phyloP scores from a whole-genome alignment of 1,140 invertebrate species.

The Danaus plexippus region DNA sequence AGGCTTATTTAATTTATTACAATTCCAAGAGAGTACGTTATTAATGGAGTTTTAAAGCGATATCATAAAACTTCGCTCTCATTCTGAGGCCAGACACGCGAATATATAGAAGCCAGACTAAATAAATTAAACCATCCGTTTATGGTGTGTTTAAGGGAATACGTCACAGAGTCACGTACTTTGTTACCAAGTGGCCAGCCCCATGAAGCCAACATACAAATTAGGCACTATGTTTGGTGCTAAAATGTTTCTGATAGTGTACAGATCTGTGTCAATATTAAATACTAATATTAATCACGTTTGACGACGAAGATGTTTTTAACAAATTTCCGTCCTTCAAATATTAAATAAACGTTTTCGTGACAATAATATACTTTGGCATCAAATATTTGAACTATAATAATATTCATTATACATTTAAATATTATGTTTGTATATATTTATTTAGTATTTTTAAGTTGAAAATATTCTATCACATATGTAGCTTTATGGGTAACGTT shows the following conservation, averaged over 20 bases:
- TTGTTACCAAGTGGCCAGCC: conserved; percentile 23
- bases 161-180: conserved; percentile 21
- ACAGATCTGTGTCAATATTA: conserved; percentile 60
- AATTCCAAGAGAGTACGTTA: no score
- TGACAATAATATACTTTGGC: conserved; percentile 13
- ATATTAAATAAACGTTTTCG: conserved; percentile 40
- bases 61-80: conserved; percentile 10
- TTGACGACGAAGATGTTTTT: conserved; percentile 48
- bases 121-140: conserved; percentile 4
- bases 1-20: no score
- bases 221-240: conserved; percentile 57
- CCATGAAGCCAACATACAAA: conserved; percentile 39
- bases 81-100: conserved; percentile 15
- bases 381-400: conserved; percentile 1
- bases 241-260: conserved; percentile 58
- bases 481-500: no score
- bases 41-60: not conserved
- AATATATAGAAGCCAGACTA: conserved; percentile 16
- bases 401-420: no score
- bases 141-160: conserved; percentile 17
- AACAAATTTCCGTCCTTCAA: conserved; percentile 42
- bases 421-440: no score
- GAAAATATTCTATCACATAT: no score
- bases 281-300: conserved; percentile 53
- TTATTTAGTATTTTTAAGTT: no score